Conservation (phyloP, 53 echinoderm and acorn worm genomes). For the Stichopus horrens region DNA sequence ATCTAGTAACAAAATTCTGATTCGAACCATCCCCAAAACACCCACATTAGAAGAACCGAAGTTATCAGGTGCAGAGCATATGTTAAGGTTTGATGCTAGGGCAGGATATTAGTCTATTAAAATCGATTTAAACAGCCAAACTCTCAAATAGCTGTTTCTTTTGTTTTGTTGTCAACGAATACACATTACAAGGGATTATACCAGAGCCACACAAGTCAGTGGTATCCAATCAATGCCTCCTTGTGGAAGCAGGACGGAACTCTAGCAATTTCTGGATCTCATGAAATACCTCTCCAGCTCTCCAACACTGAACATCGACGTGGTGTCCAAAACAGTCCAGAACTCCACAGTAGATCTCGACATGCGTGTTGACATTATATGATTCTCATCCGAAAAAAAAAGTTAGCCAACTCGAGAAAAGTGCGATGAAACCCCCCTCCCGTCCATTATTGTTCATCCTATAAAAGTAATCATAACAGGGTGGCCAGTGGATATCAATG, state of each 20-base stretch:
- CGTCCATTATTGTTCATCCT: no score
- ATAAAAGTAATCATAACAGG: background rate
- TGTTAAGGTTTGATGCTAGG: slow-evolving; percentile 43
- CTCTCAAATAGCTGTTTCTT: slow-evolving; percentile 19
- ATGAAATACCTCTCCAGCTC: no score
- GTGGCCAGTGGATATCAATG: slow-evolving; percentile 62
- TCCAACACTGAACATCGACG: no score
- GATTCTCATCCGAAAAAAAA: background rate
- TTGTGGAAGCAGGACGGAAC: no score
- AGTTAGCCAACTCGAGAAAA: no score
- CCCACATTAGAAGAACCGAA: slow-evolving; percentile 50
- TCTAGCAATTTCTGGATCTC: no score
- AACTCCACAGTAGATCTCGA: background rate
- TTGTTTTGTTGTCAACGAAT: no score
- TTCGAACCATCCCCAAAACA: slow-evolving; percentile 31
- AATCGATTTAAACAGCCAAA: slow-evolving; percentile 42
- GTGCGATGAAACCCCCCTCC: no score
- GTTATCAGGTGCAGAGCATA: slow-evolving; percentile 18
- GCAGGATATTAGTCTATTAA: slow-evolving; percentile 60
- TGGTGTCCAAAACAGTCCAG: no score
- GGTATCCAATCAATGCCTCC: slow-evolving; percentile 15
- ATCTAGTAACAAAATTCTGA: slow-evolving; percentile 41
- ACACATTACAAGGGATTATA: no score
- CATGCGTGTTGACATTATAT: no score
- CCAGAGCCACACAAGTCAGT: no score